Evolutionary conservation across 2,888 invertebrate species (phyloP), one percentile per base, ranked within the genome.

Genomic region (Ormyrus nitidulus): DNA sequence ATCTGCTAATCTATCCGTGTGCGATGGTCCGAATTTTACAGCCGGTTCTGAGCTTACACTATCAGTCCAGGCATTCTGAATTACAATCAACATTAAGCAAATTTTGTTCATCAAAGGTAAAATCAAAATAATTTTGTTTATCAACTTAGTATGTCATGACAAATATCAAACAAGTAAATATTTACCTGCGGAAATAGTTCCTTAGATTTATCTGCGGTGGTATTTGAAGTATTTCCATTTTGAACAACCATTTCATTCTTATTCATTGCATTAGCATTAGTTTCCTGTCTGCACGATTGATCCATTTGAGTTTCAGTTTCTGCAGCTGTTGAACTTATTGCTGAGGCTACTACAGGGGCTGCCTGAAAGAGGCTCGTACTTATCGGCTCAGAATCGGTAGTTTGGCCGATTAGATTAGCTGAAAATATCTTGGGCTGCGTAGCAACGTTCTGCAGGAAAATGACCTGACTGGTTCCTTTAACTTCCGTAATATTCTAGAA

Each of bases 361-460:
- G 34, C 34, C 34, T 34, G 34, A 34, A 34, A 34, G 34, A 34
- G 34, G 34, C 34, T 34, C 34, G 34, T 34, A 34, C 34, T 34
- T 34, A 34, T 34, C 34, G 34, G 34, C 34, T 34, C 34, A 51
- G 71, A 6, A n/a, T 61, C 44, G 48, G 56, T 44, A 2, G 44
- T 48, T 6, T 58, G 75, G 0, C 46, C 65, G 10, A 82, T 53
- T 9, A 81, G 19, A 70, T 77, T 81, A 8, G 81, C 46, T 6
- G 83, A 62, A 34, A 62, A 79, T 61, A 81, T 71, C n/a, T 84
- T 74, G 1, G 80, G 46, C 49, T 79, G 79, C 1, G 79, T 13
- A 10, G 51, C 10, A 0, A 83, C 62, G 65, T 82, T 83, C 44
- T 84, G 83, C 51, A 83, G 19, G 13, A 83, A 80, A 13, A 84